Percentiles rank a stretch among this genome's conserved stretches.
Evolutionary conservation across 1,140 invertebrate species (phyloP).

Genomic region (Maconellicoccus hirsutus): DNA sequence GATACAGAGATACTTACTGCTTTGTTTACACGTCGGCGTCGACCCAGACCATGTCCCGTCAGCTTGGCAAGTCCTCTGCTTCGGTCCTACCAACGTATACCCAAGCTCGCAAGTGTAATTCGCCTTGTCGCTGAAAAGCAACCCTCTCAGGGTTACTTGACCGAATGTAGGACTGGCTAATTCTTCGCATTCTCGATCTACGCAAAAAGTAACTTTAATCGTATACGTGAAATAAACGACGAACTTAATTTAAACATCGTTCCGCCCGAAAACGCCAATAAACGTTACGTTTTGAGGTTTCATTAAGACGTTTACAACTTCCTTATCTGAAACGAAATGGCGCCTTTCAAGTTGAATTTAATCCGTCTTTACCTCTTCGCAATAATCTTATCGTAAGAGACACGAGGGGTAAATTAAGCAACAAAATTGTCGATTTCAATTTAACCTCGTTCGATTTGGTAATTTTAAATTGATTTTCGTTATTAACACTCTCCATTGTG

Average conservation of each 20-base stretch:
- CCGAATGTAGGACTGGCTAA: slow-evolving; percentile 58
- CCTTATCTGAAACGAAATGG: too few species aligned
- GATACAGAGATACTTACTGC: slow-evolving; percentile 44
- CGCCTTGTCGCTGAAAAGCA: slow-evolving; percentile 64
- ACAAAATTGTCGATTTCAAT: too few species aligned
- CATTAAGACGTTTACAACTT: too few species aligned
- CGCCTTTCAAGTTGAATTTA: too few species aligned
- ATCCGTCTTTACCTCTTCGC: too few species aligned
- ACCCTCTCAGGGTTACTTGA: slow-evolving; percentile 53
- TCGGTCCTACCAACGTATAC: slow-evolving; percentile 72
- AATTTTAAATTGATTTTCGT: too few species aligned
- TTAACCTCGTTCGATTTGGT: too few species aligned
- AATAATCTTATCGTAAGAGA: too few species aligned
- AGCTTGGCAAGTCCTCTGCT: slow-evolving; percentile 75
- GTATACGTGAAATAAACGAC: background rate
- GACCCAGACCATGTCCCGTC: slow-evolving; percentile 85
- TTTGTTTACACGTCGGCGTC: slow-evolving; percentile 76
- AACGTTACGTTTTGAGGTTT: too few species aligned
- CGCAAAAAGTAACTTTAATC: slow-evolving; percentile 25
- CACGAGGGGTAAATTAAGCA: too few species aligned
- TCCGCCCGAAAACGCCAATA: too few species aligned
- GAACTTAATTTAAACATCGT: background rate
- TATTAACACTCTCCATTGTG: too few species aligned
- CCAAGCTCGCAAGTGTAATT: slow-evolving; percentile 77
- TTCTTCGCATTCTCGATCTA: slow-evolving; percentile 76